phyloP scores from a whole-genome alignment of 2,113 vertebrate genomes.

The Camelus bactrianus region DNA sequence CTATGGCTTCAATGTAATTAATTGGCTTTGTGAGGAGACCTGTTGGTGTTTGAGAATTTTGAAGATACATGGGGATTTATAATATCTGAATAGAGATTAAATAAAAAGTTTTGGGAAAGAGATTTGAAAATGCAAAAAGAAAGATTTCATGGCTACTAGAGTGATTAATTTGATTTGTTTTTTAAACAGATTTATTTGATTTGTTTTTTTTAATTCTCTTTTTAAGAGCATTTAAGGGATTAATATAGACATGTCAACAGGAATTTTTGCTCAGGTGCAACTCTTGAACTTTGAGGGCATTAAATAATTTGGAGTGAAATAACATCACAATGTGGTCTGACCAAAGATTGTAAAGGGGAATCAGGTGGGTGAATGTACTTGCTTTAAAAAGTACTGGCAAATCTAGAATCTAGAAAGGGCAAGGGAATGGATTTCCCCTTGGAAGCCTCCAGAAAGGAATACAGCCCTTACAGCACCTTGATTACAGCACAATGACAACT shows the following conservation, averaged over 20 bases:
- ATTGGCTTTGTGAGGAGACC: conserved; percentile 30
- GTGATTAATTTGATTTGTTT: conserved; percentile 52
- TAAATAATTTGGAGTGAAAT: conserved; percentile 27
- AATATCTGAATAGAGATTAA: conserved; percentile 14
- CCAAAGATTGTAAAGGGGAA: neutral
- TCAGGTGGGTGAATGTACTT: neutral
- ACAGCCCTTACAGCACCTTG: too few species aligned
- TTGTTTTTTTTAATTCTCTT: neutral
- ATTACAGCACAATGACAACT: too few species aligned
- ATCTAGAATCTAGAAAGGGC: neutral
- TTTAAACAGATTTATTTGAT: conserved; percentile 21
- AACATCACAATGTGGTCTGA: conserved; percentile 43
- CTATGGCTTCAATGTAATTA: conserved; percentile 5
- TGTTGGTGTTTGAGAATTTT: conserved; percentile 51
- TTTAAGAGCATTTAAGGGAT: neutral
- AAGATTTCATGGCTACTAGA: conserved; percentile 4
- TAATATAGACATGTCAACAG: neutral
- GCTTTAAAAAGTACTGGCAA: conserved; percentile 18
- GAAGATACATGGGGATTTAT: neutral
- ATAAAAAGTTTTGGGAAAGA: neutral
- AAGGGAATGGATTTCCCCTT: too few species aligned
- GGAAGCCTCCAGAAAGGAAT: too few species aligned
- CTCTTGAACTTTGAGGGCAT: conserved; percentile 33
- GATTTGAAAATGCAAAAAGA: conserved; percentile 43
- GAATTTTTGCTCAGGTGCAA: conserved; percentile 52